Base-by-base conservation (phyloP, 2,888 invertebrate species). In the Mythimna impura region DNA sequence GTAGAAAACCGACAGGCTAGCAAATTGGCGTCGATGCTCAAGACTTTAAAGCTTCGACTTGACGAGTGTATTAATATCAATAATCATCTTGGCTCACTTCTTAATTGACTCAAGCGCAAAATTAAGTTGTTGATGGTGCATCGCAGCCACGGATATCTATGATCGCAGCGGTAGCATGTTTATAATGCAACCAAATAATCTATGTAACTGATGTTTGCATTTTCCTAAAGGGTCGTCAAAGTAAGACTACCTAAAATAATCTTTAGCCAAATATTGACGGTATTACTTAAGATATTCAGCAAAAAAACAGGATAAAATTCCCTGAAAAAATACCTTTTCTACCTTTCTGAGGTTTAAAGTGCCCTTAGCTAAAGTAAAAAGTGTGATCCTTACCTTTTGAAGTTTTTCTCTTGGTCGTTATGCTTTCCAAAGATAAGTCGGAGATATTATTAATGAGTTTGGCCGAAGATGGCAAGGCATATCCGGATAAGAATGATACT, bases 351-450 rank as follows among this genome's bases (percentile, higher is more conserved):
- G 78, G 78, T 61, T 81, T 63, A 60, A 82, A 79, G 78, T 64
- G 78, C 78, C 58, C 63, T 70, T 43, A 60, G 55, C 66, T 47
- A 40, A 76, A 81, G 78, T 63, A 76, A 76, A 71, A 77, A 77
- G 78, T 66, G 66, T 78, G 78, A 77, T 82, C 71, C 62, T 77
- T 77, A 71, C 78, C 81, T 78, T 78, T 79, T 77, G 78, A 78
- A 77, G 66, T 67, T 81, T 61, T 61, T 70, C 43, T 61, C 36
- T 63, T 70, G 63, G 82, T 55, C 71, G 71, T 77, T 65, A 71
- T 43, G 52, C 71, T 82, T 77, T 71, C 22, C 10, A 66, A 63
- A 71, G 82, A 71, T 79, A 78, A 77, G 63, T 65, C 30, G 66
- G 34, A 57, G 70, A 55, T 65, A 70, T 63, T 76, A 66, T 81